Conservation (phyloP, 53 echinoderm and acorn worm species). For the Pentamera pediparva region DNA sequence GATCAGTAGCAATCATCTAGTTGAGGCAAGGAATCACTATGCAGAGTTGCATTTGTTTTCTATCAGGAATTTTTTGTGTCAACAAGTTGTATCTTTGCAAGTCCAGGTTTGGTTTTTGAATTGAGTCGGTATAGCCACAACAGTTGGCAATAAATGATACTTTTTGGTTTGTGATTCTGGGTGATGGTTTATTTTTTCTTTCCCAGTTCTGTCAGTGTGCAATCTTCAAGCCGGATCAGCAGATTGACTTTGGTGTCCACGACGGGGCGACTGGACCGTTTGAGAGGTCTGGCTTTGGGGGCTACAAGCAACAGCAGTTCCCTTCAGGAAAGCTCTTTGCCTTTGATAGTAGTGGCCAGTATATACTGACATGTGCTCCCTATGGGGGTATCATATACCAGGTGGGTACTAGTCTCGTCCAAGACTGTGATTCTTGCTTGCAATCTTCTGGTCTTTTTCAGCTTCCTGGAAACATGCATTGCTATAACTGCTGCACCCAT, state of each 20-base stretch:
- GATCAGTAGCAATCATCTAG: too few relatives aligned
- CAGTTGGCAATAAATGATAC: background rate
- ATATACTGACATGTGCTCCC: slow-evolving; percentile 89
- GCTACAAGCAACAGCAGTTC: slow-evolving; percentile 86
- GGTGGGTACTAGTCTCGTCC: too few relatives aligned
- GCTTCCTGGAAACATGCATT: too few relatives aligned
- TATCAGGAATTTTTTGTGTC: too few relatives aligned
- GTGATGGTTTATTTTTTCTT: background rate
- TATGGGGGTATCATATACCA: slow-evolving; percentile 88
- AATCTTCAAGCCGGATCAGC: slow-evolving; percentile 62
- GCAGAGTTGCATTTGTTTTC: too few relatives aligned
- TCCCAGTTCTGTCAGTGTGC: slow-evolving; percentile 85
- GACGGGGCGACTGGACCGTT: slow-evolving; percentile 96
- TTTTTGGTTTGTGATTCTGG: background rate
- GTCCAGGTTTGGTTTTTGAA: background rate
- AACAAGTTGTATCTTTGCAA: too few relatives aligned
- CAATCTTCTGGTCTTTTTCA: too few relatives aligned
- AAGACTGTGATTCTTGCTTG: too few relatives aligned
- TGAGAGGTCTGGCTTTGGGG: slow-evolving; percentile 87
- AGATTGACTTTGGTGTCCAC: slow-evolving; percentile 73
- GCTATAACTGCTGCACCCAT: too few relatives aligned
- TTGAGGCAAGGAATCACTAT: too few relatives aligned
- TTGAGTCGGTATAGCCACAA: background rate
- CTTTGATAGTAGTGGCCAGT: slow-evolving; percentile 79
- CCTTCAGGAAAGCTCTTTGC: slow-evolving; percentile 91